These are phyloP conservation scores for Heliangelus exortis DNA, from an alignment of 2,797 vertebrate genomes.

Conservation along the genomic window DNA sequence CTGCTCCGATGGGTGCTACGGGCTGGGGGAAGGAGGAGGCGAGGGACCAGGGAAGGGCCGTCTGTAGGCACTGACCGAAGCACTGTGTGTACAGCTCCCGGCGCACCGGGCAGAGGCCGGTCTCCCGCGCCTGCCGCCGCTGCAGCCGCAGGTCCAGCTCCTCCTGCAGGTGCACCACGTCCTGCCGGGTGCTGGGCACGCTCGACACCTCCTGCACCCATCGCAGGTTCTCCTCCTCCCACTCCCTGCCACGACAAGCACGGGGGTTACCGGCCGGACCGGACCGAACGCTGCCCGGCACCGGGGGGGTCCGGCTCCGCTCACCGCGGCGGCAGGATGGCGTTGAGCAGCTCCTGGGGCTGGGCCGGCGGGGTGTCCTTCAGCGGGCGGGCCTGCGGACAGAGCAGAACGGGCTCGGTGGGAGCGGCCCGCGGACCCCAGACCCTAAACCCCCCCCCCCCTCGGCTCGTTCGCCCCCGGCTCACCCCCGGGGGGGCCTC, in stretches of 20 bases:
- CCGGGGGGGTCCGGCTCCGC: slow-evolving; percentile 58
- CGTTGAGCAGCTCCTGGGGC: slow-evolving; percentile 87
- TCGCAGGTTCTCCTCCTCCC: slow-evolving; percentile 84
- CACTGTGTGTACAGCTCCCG: slow-evolving; percentile 92
- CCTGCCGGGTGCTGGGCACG: slow-evolving; percentile 86
- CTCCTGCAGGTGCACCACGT: slow-evolving; percentile 88
- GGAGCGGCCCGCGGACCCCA: accelerated
- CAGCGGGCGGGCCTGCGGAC: slow-evolving; percentile 77
- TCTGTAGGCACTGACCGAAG: slow-evolving; percentile 84
- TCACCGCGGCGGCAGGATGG: slow-evolving; percentile 92
- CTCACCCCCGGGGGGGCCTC: slow-evolving; percentile 79
- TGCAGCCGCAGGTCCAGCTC: slow-evolving; percentile 87
- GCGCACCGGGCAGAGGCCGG: slow-evolving; percentile 92
- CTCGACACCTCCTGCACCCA: slow-evolving; percentile 94
- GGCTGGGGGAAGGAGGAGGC: too few species aligned
- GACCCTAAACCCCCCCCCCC: too few species aligned
- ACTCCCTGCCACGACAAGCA: slow-evolving; percentile 81
- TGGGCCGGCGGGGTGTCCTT: slow-evolving; percentile 74
- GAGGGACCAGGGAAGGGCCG: too few species aligned
- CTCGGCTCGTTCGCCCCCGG: background rate
- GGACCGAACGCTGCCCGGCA: background rate
- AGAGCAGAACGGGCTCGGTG: background rate
- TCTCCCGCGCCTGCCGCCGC: slow-evolving; percentile 89
- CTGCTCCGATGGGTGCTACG: too few species aligned
- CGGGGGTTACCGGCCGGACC: background rate